These are phyloP conservation scores for Sphenopsis melanotis DNA, from an alignment of 2,797 vertebrate species.

Conservation along the genomic window DNA sequence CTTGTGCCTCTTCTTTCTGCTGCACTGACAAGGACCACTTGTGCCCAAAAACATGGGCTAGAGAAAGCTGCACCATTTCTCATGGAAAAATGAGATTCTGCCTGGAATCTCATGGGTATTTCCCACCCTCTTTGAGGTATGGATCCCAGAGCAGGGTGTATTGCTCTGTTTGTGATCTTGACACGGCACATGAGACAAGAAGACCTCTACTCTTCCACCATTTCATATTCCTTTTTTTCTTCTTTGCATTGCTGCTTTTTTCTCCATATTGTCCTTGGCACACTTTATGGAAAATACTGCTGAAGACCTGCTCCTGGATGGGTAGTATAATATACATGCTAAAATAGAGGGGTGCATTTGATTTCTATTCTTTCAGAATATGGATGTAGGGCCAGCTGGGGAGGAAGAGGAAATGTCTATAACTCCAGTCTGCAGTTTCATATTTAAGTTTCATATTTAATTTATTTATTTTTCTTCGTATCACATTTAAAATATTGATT, in stretches of 20 bases:
- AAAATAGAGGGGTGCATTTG: not conserved
- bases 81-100: not conserved
- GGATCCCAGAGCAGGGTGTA: not conserved
- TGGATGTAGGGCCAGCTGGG: not conserved
- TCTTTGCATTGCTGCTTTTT: not conserved
- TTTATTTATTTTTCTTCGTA: not conserved
- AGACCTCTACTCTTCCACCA: not conserved
- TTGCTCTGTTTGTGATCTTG: not conserved
- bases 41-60: not conserved
- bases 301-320: not conserved
- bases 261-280: not conserved
- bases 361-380: not conserved
- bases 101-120: not conserved
- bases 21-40: no score
- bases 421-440: constrained; percentile 33
- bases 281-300: not conserved
- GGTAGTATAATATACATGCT: not conserved
- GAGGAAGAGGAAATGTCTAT: not conserved
- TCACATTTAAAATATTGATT: constrained; percentile 70
- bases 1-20: no score
- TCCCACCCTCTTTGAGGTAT: not conserved
- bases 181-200: not conserved
- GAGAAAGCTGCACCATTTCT: not conserved
- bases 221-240: not conserved
- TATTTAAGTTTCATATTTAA: constrained; percentile 64